phyloP scores from a whole-genome alignment of 2,113 vertebrate species.

The Myocastor coypus region DNA sequence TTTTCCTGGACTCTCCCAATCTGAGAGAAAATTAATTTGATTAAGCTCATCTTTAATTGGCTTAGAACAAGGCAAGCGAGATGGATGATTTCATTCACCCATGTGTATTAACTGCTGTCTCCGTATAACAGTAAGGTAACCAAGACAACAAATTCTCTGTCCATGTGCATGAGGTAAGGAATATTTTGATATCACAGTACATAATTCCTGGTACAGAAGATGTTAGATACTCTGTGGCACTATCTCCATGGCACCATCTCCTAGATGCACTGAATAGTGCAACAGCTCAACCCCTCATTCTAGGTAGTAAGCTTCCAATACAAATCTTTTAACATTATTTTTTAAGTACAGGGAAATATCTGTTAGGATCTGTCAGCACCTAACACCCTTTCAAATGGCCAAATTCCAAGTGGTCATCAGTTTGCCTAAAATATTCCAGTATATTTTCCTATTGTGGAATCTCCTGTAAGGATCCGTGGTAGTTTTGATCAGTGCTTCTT shows the following conservation, averaged over 20 bases:
- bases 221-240: background rate
- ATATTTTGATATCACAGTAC: background rate
- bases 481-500: conserved; percentile 27
- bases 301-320: background rate
- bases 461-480: conserved; percentile 24
- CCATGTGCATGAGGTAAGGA: background rate
- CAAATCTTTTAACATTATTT: background rate
- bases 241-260: conserved; percentile 17
- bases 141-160: background rate
- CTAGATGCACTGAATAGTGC: background rate
- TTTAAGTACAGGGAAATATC: background rate
- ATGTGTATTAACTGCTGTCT: background rate
- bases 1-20: background rate
- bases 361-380: background rate
- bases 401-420: conserved; percentile 51
- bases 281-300: background rate
- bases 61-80: background rate
- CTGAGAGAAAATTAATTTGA: conserved; percentile 8
- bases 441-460: conserved; percentile 16
- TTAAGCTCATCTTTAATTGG: conserved; percentile 21
- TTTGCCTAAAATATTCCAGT: conserved; percentile 33
- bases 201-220: background rate
- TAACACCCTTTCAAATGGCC: conserved; percentile 25
- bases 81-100: background rate
- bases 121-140: background rate